Conservation (phyloP, 1,140 invertebrate genomes). For the Apis florea region DNA sequence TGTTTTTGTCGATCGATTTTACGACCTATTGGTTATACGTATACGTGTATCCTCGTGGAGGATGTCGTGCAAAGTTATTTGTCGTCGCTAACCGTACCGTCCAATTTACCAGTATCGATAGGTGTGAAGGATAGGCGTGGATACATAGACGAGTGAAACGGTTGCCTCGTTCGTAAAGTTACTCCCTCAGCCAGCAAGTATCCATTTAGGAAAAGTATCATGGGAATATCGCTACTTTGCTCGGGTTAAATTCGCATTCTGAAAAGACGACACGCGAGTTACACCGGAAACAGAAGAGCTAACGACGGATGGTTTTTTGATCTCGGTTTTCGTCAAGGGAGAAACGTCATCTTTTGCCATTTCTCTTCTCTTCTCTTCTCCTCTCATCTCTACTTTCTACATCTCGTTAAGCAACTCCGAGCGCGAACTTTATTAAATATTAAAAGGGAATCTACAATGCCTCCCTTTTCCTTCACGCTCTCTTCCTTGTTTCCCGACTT, state of each 20-base stretch:
- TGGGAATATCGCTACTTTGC: no score
- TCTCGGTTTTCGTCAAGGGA: conserved; percentile 30
- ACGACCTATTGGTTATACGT: no score
- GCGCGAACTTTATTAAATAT: conserved; percentile 52
- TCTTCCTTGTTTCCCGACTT: neutral
- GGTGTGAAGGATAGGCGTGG: neutral
- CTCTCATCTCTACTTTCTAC: conserved; percentile 21
- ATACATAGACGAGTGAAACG: no score
- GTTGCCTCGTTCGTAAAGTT: no score
- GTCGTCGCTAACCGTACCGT: conserved; percentile 18
- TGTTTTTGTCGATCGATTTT: neutral
- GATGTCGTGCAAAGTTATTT: conserved; percentile 2
- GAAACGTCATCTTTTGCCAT: conserved; percentile 19
- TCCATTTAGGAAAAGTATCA: no score
- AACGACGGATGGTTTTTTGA: conserved; percentile 14
- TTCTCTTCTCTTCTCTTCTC: neutral
- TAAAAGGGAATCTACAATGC: conserved; percentile 38
- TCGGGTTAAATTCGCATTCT: no score
- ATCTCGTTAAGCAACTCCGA: conserved; percentile 30
- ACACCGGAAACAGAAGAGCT: conserved; percentile 1
- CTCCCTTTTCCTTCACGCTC: neutral
- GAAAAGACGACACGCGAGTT: conserved; percentile 1
- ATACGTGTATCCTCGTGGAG: no score
- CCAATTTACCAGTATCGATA: conserved; percentile 19
- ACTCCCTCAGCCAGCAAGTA: no score